Base-by-base conservation (phyloP, 1,140 invertebrate genomes). In the Brachionus angularis region DNA sequence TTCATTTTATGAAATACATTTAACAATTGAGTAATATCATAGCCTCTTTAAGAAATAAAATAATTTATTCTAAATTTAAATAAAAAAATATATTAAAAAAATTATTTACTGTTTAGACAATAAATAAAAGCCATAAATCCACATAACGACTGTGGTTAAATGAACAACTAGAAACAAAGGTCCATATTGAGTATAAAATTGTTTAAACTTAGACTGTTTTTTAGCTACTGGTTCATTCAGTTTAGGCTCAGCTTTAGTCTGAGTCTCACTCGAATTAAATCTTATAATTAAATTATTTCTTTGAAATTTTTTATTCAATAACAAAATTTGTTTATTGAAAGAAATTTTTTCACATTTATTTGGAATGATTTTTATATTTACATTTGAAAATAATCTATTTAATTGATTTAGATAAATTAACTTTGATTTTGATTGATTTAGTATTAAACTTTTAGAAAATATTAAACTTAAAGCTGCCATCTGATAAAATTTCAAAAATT, bases 91-190 rank as follows among this genome's bases (percentile, higher is more conserved):
- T 55, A 33, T 55, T 0, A 31, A 55, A 16, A 55, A 10, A 39
- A 58, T 42, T 0, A 46, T 18, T 47, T 47, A 67, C 62, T 67
- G 62, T 16, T 67, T 67, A 14, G 62, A 67, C 21, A 67, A 47
- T 14, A 67, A 36, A 23, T 47, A 67, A 36, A 67, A 67, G 25
- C 62, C 62, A 12, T 67, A 67, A 34, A 67, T 67, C 62, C 62
- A 67, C 21, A 67, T 12, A 31, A 67, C 14, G 21, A 67, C 62
- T 36, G 62, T 67, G 29, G 25, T 67, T 27, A 67, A 10, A 50
- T 67, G 62, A 47, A 67, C 62, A 34, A 67, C 42, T 21, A 67
- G 31, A 23, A 67, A 67, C 27, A 27, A 34, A 1, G 62, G 62
- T 50, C 62, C 62, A 34, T 67, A 67, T 23, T 67, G 62, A 36